These are phyloP conservation scores for Philhelius pedissequus DNA, from an alignment of 2,888 invertebrate genomes.

Conservation along the genomic window DNA sequence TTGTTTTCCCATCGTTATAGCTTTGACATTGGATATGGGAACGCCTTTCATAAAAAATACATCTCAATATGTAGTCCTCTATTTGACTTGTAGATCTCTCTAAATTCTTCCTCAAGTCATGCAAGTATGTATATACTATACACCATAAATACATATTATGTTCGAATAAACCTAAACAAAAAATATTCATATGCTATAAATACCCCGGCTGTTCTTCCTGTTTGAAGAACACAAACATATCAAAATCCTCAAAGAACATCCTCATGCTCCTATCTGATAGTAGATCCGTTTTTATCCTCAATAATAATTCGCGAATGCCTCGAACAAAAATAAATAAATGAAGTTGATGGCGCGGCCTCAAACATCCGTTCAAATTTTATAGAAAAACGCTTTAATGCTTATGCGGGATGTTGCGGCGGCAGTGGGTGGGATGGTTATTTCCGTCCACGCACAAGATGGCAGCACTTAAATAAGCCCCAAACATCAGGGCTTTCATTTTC, in stretches of 20 bases:
- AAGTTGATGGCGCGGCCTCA: no score
- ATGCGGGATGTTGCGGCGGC: neutral
- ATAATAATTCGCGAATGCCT: neutral
- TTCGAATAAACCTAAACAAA: neutral
- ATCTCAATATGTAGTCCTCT: neutral
- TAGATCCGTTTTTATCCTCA: neutral
- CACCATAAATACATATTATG: neutral
- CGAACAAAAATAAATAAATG: no score
- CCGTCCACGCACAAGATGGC: neutral
- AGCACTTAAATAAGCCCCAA: slow-evolving; percentile 6
- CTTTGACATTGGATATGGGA: neutral
- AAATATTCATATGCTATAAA: neutral
- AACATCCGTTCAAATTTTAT: neutral
- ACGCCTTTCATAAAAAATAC: neutral
- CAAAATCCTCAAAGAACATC: neutral
- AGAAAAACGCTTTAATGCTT: neutral
- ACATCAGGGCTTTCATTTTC: slow-evolving; percentile 33
- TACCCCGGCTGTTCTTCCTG: neutral
- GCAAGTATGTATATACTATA: neutral
- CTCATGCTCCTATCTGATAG: neutral
- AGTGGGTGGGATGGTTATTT: no score
- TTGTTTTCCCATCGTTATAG: neutral
- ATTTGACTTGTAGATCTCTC: neutral
- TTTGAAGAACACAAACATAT: neutral
- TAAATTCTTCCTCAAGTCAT: neutral